Evolutionary conservation across 2,113 vertebrate genomes (phyloP).

Genomic region (Apeltes quadracus): DNA sequence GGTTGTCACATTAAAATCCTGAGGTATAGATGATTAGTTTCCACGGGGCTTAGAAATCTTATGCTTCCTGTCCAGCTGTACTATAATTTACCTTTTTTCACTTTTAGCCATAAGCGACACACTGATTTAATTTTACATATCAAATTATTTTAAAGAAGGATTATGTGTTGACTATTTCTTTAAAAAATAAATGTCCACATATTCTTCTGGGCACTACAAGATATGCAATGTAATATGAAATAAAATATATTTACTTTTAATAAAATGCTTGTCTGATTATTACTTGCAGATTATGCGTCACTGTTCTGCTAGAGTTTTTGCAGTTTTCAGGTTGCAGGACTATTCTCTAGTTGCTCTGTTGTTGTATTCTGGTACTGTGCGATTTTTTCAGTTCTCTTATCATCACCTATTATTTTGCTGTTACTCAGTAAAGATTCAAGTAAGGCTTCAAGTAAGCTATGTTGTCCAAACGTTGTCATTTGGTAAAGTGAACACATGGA

Average conservation of each 20-base stretch:
- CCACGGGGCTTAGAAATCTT: conserved; percentile 34
- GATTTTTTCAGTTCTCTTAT: too few relatives aligned
- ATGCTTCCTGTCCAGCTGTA: conserved; percentile 5
- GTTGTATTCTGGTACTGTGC: neutral
- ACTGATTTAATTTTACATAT: conserved; percentile 24
- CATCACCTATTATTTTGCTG: neutral
- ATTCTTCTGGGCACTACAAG: neutral
- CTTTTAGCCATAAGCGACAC: conserved; percentile 3
- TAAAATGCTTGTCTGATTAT: conserved; percentile 7
- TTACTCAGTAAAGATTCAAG: neutral
- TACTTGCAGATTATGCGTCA: neutral
- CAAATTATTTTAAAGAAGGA: conserved; percentile 2
- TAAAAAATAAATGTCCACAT: neutral
- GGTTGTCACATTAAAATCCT: conserved; percentile 55
- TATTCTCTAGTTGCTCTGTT: neutral
- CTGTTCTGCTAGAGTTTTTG: too few relatives aligned
- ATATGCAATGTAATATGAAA: conserved; percentile 9
- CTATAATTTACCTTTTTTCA: conserved; percentile 13
- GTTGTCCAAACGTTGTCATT: neutral
- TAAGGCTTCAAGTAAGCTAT: neutral
- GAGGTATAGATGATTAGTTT: conserved; percentile 21
- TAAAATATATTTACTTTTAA: conserved; percentile 27
- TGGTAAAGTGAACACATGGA: neutral
- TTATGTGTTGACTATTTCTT: conserved; percentile 3
- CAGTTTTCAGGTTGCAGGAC: neutral